Base-by-base conservation (phyloP, 2,888 invertebrate genomes). In the Boloria euphrosyne region DNA sequence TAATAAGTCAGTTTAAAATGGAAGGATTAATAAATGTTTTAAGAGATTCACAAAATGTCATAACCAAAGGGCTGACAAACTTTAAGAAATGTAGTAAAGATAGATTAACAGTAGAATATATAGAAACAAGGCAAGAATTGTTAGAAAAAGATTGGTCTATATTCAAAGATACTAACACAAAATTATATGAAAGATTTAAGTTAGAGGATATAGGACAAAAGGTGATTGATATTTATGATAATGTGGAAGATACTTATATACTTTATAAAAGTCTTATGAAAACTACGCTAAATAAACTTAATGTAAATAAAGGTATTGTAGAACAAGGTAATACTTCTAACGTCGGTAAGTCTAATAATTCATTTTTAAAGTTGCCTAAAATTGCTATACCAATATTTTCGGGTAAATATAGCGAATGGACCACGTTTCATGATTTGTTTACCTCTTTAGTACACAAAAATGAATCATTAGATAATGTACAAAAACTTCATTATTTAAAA, bases 371-470 rank as follows among this genome's bases (percentile, higher is more conserved):
- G 22, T 47, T 54, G 49, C 55, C 53, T 3, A 57, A 58, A 14
- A 64, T 57, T 22, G 13, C 16, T n/a, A 16, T 64, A n/a, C 58
- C 57, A 27, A 47, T 18, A 13, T 61, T 61, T 51, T 61, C 61
- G 4, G 75, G 75, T 5, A 69, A 68, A 6, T 75, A 76, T 63
- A 16, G 38, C 0, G 72, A 76, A 49, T 61, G 61, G 61, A 50
- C 43, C 13, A 51, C 18, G 4, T 61, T 61, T 27, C 13, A 38
- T 3, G 51, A 51, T 38, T 14, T 61, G 4, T 61, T 61, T 18
- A 14, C 27, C 0, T 61, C 61, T 22, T 17, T 61, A 13, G 31
- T 61, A 13, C 38, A 49, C n/a, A 62, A 73, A 0, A 76, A 76
- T 31, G 16, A 49, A 0, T 43, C 55, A 2, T 16, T 78, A 6